These are phyloP conservation scores for Fistularia tabacaria DNA, from an alignment of 2,797 vertebrate species.

Conservation along the genomic window DNA sequence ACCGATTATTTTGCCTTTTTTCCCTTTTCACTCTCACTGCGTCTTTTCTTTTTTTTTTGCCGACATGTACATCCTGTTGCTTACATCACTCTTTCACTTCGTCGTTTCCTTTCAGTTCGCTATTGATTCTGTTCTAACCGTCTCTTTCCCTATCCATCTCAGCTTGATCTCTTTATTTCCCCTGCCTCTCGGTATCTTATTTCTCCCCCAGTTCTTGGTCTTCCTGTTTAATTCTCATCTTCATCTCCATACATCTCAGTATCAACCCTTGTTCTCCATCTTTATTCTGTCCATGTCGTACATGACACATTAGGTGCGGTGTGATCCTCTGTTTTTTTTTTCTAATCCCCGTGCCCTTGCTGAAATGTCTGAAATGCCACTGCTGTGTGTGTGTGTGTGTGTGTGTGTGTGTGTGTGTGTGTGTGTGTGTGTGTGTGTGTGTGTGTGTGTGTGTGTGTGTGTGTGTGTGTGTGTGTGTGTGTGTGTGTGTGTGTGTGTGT, in stretches of 20 bases:
- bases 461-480: slow-evolving; percentile 5
- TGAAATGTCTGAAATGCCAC: slow-evolving; percentile 29
- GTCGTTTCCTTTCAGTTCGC: slow-evolving; percentile 14
- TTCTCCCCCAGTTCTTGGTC: neutral
- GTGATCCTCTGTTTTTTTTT: slow-evolving; percentile 29
- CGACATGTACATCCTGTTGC: slow-evolving; percentile 7
- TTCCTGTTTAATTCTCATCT: neutral
- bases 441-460: neutral
- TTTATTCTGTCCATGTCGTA: slow-evolving; percentile 11
- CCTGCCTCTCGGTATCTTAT: slow-evolving; percentile 2
- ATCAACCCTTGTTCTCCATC: neutral
- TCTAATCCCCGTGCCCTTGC: slow-evolving; percentile 26
- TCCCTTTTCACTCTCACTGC: neutral
- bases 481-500: slow-evolving; percentile 2
- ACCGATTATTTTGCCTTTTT: neutral
- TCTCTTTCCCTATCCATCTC: slow-evolving; percentile 6
- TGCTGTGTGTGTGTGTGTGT: neutral
- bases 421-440: no score
- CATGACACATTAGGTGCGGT: slow-evolving; percentile 6
- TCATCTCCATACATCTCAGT: no score
- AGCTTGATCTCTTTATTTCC: slow-evolving; percentile 12
- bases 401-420: no score
- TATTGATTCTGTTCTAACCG: slow-evolving; percentile 13
- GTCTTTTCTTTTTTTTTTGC: slow-evolving; percentile 7
- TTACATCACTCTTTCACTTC: slow-evolving; percentile 5